Conservation (phyloP, 2,113 vertebrate species). For the Axis porcinus region DNA sequence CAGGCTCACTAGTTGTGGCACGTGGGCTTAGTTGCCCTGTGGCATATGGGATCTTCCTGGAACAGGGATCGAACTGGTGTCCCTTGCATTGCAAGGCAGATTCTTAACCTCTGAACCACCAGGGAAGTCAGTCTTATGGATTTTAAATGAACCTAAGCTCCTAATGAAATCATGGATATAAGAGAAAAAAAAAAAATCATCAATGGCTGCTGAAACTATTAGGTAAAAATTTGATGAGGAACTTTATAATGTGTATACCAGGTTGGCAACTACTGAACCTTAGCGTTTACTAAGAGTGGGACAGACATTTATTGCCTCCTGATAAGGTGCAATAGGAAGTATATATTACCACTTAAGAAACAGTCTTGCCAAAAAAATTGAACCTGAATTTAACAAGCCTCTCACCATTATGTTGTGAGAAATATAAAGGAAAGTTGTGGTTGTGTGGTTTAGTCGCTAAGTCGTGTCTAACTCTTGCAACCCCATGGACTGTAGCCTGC, state of each 20-base stretch:
- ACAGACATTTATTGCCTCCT: neutral
- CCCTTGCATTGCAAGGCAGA: neutral
- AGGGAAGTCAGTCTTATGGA: neutral
- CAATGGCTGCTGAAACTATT: neutral
- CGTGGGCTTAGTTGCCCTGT: neutral
- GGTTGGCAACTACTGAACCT: neutral
- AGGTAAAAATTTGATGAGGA: neutral
- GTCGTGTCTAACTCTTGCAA: accelerated
- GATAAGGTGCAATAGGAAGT: neutral
- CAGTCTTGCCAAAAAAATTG: neutral
- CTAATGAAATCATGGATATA: neutral
- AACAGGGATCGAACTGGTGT: neutral
- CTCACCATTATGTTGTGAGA: neutral
- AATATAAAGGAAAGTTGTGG: neutral
- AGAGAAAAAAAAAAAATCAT: neutral
- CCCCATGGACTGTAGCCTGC: neutral
- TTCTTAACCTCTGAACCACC: neutral
- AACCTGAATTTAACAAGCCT: neutral
- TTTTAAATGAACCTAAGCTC: neutral
- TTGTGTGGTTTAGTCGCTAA: neutral
- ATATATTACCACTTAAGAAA: neutral
- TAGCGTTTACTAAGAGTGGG: neutral
- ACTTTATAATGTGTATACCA: neutral
- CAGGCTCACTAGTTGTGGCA: neutral
- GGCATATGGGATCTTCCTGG: neutral